Percentiles rank a stretch among this genome's conserved stretches.
These are phyloP conservation scores for Ennomos quercinarius DNA, from an alignment of 2,888 invertebrate genomes.

Conservation along the genomic window DNA sequence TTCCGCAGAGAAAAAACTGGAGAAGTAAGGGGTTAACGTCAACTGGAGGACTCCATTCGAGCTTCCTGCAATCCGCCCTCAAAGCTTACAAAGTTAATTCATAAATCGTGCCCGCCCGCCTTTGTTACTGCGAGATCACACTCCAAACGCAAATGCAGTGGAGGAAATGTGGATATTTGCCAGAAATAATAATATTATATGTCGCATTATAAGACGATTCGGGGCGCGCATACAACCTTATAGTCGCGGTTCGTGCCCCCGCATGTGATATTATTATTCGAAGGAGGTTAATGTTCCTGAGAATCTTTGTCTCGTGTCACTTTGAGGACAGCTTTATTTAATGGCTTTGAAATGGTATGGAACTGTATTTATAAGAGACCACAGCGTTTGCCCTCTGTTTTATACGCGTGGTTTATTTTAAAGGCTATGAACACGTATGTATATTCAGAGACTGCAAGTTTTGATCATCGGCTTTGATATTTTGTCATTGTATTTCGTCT, in stretches of 20 bases:
- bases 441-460: too few species aligned
- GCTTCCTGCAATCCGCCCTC: constrained; percentile 27
- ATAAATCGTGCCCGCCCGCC: constrained; percentile 26
- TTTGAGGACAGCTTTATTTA: background rate
- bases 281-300: constrained; percentile 17
- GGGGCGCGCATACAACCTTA: constrained; percentile 23
- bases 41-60: constrained; percentile 35
- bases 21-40: constrained; percentile 35
- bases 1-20: constrained; percentile 25
- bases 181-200: constrained; percentile 31
- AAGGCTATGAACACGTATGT: too few species aligned
- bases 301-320: constrained; percentile 5
- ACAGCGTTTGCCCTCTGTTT: too few species aligned
- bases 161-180: constrained; percentile 35
- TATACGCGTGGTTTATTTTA: too few species aligned
- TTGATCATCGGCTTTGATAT: too few species aligned
- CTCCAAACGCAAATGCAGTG: constrained; percentile 30
- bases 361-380: background rate
- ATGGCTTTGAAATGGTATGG: too few species aligned
- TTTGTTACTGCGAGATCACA: constrained; percentile 32
- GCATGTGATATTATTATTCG: constrained; percentile 16
- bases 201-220: constrained; percentile 26
- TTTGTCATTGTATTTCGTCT: too few species aligned
- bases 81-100: constrained; percentile 33
- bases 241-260: constrained; percentile 10